Conservation (phyloP, 2,888 invertebrate genomes). For the Acanthosepion esculentum region DNA sequence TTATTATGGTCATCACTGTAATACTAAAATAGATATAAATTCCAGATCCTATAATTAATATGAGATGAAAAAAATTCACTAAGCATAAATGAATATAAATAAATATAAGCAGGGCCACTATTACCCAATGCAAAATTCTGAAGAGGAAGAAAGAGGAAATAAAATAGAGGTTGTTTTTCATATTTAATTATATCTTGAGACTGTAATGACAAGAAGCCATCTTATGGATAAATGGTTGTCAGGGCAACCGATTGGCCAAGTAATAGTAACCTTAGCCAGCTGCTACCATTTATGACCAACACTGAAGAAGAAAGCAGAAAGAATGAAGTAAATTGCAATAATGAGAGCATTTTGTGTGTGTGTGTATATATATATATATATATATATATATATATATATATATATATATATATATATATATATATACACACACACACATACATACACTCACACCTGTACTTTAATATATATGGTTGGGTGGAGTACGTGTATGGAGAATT, state of each 20-base stretch:
- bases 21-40: not conserved
- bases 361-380: not conserved
- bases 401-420: not conserved
- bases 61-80: not conserved
- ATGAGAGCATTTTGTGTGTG: not conserved
- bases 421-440: too few species aligned
- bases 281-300: not conserved
- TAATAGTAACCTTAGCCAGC: slow-evolving; percentile 1
- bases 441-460: too few species aligned
- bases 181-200: slow-evolving; percentile 13
- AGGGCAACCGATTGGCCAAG: not conserved
- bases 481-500: too few species aligned
- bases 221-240: slow-evolving; percentile 11
- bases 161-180: not conserved
- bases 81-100: not conserved
- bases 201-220: slow-evolving; percentile 20
- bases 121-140: not conserved
- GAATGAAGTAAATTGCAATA: not conserved
- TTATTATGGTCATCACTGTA: not conserved
- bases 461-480: too few species aligned
- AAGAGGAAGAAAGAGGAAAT: not conserved
- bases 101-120: not conserved
- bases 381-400: not conserved
- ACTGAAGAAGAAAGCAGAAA: not conserved
- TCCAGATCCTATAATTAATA: not conserved